Conservation (phyloP, 2,888 invertebrate species). For the Aphodius sticticus region DNA sequence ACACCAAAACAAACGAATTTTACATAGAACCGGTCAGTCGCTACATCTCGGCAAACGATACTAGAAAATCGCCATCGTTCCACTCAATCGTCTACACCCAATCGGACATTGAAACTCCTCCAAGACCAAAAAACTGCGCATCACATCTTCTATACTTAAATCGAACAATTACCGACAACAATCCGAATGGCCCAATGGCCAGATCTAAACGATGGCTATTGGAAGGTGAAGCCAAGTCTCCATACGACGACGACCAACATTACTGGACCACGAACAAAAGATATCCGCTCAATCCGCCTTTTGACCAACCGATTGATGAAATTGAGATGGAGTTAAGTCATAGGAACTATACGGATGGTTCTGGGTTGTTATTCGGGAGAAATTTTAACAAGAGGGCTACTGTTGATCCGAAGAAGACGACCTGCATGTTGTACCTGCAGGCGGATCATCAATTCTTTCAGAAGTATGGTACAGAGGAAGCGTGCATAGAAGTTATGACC, state of each 20-base stretch:
- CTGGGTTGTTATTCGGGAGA: conserved; percentile 62
- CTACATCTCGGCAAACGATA: conserved; percentile 62
- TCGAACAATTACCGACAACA: conserved; percentile 25
- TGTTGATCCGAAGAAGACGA: conserved; percentile 87
- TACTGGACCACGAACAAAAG: conserved; percentile 64
- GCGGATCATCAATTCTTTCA: conserved; percentile 97
- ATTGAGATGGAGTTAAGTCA: conserved; percentile 51
- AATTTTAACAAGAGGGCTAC: conserved; percentile 74
- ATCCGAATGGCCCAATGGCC: conserved; percentile 49
- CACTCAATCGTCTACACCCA: conserved; percentile 87
- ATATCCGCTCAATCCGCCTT: conserved; percentile 61
- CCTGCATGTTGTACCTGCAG: conserved; percentile 94
- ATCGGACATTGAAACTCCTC: conserved; percentile 74
- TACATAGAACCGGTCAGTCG: conserved; percentile 84
- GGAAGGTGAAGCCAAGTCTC: conserved; percentile 66
- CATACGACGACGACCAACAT: conserved; percentile 57
- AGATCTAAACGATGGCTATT: conserved; percentile 73
- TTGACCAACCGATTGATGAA: conserved; percentile 57
- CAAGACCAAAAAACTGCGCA: conserved; percentile 52
- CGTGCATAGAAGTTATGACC: conserved; percentile 95
- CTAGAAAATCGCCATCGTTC: conserved; percentile 62
- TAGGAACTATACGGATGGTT: conserved; percentile 53
- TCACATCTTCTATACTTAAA: conserved; percentile 53
- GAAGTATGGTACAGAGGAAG: conserved; percentile 92
- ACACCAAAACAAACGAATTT: conserved; percentile 79